These are phyloP conservation scores for Epizoanthus stellaris DNA, from an alignment of 92 coral and sea anemone species.

Conservation along the genomic window DNA sequence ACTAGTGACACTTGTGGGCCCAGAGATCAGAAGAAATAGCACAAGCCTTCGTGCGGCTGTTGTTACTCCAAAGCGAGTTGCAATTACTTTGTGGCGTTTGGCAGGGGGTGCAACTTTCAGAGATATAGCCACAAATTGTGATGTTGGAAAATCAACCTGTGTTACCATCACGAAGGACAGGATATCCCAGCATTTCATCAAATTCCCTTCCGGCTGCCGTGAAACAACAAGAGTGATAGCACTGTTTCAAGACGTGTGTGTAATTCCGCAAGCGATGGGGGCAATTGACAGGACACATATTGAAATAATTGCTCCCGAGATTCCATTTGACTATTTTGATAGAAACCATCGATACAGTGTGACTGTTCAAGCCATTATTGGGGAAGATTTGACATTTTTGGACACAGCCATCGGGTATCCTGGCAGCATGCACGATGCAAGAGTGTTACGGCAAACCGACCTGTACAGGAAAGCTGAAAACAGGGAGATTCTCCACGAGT, in stretches of 20 bases:
- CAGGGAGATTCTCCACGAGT: no score
- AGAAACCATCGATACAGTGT: conserved; percentile 49
- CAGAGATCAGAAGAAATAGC: no score
- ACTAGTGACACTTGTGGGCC: no score
- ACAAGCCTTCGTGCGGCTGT: not conserved
- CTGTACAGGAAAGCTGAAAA: no score
- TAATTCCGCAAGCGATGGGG: conserved; percentile 60
- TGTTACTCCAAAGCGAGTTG: conserved; percentile 14
- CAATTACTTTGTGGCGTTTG: conserved; percentile 41
- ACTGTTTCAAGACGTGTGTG: no score
- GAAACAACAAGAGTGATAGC: no score
- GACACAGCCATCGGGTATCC: no score
- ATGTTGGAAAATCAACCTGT: conserved; percentile 45
- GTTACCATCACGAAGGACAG: conserved; percentile 14
- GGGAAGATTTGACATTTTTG: conserved; percentile 48
- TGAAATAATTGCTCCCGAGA: conserved; percentile 34
- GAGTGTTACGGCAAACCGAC: no score
- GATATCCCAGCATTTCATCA: conserved; percentile 13
- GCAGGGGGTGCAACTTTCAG: conserved; percentile 42
- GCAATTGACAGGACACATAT: conserved; percentile 62
- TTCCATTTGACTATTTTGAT: conserved; percentile 57
- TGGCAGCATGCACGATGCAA: no score
- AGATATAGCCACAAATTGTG: conserved; percentile 3
- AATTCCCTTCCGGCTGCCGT: not conserved
- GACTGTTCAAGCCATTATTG: conserved; percentile 58